Evolutionary conservation across 2,888 invertebrate genomes (phyloP).

Genomic region (Drosophila paracracens): DNA sequence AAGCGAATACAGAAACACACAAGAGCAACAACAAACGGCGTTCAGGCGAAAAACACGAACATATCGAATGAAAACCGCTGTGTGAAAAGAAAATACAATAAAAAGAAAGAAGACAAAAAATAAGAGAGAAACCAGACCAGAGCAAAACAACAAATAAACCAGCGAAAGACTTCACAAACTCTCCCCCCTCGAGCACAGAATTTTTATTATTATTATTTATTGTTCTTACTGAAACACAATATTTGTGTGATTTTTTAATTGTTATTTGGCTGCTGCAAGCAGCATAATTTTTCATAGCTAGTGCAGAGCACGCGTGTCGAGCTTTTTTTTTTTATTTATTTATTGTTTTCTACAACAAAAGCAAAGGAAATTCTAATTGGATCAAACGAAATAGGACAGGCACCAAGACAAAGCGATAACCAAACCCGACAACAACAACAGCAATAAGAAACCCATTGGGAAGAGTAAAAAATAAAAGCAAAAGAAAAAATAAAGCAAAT

Average conservation of each 20-base stretch:
- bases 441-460: constrained; percentile 26
- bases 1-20: constrained; percentile 31
- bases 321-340: constrained; percentile 18
- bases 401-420: constrained; percentile 29
- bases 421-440: neutral
- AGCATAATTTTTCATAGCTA: constrained; percentile 22
- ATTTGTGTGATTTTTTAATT: constrained; percentile 26
- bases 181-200: constrained; percentile 27
- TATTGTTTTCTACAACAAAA: constrained; percentile 14
- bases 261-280: constrained; percentile 21
- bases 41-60: constrained; percentile 61
- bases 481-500: constrained; percentile 10
- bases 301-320: constrained; percentile 35
- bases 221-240: constrained; percentile 23
- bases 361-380: constrained; percentile 36
- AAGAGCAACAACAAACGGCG: constrained; percentile 48
- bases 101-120: constrained; percentile 15
- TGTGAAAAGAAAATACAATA: constrained; percentile 53
- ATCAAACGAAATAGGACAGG: constrained; percentile 17
- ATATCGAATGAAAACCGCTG: constrained; percentile 55
- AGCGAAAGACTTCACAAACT: constrained; percentile 38
- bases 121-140: constrained; percentile 26
- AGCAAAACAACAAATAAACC: constrained; percentile 30
- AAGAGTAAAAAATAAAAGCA: constrained; percentile 15
- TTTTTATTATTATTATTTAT: constrained; percentile 30